Percentiles rank a stretch among this genome's conserved stretches.
Evolutionary conservation across 1,140 invertebrate species (phyloP).

Genomic region (Drosophila lowei): DNA sequence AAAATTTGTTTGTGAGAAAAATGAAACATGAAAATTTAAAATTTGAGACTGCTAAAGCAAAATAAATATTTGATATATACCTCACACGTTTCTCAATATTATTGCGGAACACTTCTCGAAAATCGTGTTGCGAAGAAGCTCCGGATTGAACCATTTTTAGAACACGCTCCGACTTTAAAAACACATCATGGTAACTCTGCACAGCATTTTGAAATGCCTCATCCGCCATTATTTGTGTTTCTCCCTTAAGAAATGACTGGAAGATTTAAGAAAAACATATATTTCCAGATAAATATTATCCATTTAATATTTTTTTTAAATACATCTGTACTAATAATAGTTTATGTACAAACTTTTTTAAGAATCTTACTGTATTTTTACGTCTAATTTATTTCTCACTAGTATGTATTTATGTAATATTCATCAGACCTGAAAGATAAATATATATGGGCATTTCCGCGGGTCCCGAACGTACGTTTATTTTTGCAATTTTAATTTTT

Average conservation of each 20-base stretch:
- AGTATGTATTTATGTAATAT: too few species aligned
- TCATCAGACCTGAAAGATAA: too few species aligned
- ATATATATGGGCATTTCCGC: too few species aligned
- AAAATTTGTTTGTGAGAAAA: not conserved
- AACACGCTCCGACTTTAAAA: constrained; percentile 97
- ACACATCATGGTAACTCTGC: constrained; percentile 98
- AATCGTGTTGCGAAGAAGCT: constrained; percentile 98
- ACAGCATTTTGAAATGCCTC: constrained; percentile 99
- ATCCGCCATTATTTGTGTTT: constrained; percentile 98
- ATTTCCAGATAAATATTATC: not conserved
- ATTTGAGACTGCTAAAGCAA: too few species aligned
- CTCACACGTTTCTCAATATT: constrained; percentile 98
- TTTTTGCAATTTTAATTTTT: too few species aligned
- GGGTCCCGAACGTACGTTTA: too few species aligned
- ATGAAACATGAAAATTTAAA: too few species aligned
- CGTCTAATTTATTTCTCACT: too few species aligned
- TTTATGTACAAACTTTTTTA: too few species aligned
- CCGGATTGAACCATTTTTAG: constrained; percentile 98
- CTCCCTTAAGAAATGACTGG: constrained; percentile 95
- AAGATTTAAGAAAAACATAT: not conserved
- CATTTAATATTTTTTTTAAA: too few species aligned
- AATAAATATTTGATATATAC: constrained; percentile 84
- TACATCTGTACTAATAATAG: too few species aligned
- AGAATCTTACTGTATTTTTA: too few species aligned
- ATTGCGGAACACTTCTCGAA: constrained; percentile 98